Conservation (phyloP, 2,888 invertebrate genomes). For the Himalopsyche tibetana region DNA sequence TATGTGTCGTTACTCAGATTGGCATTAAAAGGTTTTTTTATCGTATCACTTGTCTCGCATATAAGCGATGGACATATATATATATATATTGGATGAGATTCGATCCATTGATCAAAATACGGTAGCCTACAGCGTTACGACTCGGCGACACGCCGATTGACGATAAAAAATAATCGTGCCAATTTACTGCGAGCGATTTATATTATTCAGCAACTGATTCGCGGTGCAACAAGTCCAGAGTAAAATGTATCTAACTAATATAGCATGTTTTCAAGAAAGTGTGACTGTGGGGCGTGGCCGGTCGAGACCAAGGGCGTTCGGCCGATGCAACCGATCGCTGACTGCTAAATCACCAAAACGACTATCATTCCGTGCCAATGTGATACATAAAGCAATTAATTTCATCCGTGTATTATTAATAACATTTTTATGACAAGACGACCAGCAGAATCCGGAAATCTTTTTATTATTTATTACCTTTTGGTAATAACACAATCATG, state of each 20-base stretch:
- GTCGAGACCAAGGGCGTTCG: constrained; percentile 60
- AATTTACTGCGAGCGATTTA: background rate
- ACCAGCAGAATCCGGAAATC: background rate
- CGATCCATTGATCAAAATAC: too few species aligned
- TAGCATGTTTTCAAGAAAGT: constrained; percentile 57
- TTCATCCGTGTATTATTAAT: background rate
- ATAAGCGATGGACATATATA: too few species aligned
- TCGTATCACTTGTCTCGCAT: too few species aligned
- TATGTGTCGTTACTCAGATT: too few species aligned
- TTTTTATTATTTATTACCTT: background rate
- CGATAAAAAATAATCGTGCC: background rate
- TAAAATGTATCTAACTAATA: background rate
- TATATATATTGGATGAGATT: too few species aligned
- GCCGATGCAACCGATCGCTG: constrained; percentile 46
- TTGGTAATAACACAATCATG: background rate
- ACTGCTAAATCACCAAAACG: constrained; percentile 14
- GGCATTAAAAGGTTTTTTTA: too few species aligned
- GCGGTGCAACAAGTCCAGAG: constrained; percentile 44
- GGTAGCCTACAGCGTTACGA: too few species aligned
- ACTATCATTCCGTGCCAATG: constrained; percentile 1
- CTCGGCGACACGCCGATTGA: too few species aligned
- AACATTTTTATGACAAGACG: background rate
- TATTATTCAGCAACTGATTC: constrained; percentile 1
- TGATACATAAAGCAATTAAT: constrained; percentile 38
- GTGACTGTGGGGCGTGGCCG: constrained; percentile 63